Evolutionary conservation across 2,888 invertebrate species (phyloP).

Genomic region (Nemotelus pantherinus): DNA sequence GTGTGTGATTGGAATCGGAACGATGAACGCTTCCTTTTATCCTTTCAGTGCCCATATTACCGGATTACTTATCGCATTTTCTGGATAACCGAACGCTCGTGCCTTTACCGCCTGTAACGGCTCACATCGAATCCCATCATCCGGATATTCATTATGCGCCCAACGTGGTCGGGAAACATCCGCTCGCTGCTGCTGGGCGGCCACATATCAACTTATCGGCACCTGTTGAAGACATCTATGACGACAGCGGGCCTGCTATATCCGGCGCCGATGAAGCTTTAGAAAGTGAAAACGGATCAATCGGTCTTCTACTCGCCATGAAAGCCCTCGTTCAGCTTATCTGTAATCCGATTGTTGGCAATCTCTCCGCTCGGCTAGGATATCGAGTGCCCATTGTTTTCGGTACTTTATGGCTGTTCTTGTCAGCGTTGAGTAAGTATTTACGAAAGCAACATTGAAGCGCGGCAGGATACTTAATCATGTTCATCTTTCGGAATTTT

Average conservation of each 20-base stretch:
- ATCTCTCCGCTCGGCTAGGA: slow-evolving; percentile 72
- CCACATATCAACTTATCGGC: slow-evolving; percentile 62
- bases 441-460: not conserved
- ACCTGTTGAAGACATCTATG: slow-evolving; percentile 13
- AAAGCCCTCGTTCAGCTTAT: slow-evolving; percentile 84
- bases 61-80: slow-evolving; percentile 75
- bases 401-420: slow-evolving; percentile 74
- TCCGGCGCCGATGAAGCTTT: slow-evolving; percentile 55
- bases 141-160: slow-evolving; percentile 55
- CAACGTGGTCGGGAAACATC: slow-evolving; percentile 62
- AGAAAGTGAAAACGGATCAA: slow-evolving; percentile 73
- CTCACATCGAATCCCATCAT: slow-evolving; percentile 56
- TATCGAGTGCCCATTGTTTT: slow-evolving; percentile 75
- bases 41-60: slow-evolving; percentile 80
- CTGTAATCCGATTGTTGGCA: slow-evolving; percentile 79
- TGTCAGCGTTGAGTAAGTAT: slow-evolving; percentile 74
- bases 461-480: not conserved
- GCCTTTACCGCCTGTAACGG: slow-evolving; percentile 56
- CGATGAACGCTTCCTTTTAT: slow-evolving; percentile 21
- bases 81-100: slow-evolving; percentile 64
- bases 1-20: slow-evolving; percentile 38
- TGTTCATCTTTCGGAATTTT: slow-evolving; percentile 12
- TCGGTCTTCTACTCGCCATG: slow-evolving; percentile 76
- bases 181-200: slow-evolving; percentile 63
- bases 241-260: slow-evolving; percentile 3